A percentile compares a stretch with the other conserved stretches of the same genome.
Evolutionary conservation across 2,888 invertebrate genomes (phyloP).

Genomic region (Eutolmus rufibarbis): DNA sequence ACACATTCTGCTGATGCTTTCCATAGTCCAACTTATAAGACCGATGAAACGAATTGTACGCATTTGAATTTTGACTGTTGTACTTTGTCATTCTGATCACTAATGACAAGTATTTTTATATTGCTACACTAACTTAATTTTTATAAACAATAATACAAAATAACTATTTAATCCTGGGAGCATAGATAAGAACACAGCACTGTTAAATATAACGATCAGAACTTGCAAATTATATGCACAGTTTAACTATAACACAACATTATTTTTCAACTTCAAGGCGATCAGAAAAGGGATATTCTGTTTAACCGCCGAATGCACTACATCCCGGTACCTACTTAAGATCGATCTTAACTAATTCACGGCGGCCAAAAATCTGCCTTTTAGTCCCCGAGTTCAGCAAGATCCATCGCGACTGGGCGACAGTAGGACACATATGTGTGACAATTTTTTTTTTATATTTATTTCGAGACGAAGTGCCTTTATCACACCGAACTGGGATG

Average conservation of each 20-base stretch:
- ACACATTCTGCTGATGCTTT: slow-evolving; percentile 40
- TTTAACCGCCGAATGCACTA: background rate
- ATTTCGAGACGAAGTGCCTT: background rate
- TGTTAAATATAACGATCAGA: background rate
- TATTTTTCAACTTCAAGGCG: background rate
- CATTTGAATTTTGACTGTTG: slow-evolving; percentile 6
- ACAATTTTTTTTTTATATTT: slow-evolving; percentile 15
- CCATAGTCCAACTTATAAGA: slow-evolving; percentile 39
- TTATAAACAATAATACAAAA: background rate
- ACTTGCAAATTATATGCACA: background rate
- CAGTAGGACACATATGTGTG: slow-evolving; percentile 16
- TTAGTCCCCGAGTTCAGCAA: background rate
- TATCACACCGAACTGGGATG: background rate
- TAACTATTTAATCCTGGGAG: background rate
- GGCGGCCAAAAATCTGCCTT: slow-evolving; percentile 11
- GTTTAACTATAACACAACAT: background rate
- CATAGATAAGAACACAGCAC: background rate
- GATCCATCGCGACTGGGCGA: slow-evolving; percentile 7
- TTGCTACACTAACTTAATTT: background rate
- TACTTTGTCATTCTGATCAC: slow-evolving; percentile 42
- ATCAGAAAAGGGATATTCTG: background rate
- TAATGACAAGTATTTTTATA: background rate
- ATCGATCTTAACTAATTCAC: slow-evolving; percentile 27
- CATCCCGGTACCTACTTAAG: background rate
- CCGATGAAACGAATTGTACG: background rate